phyloP scores from a whole-genome alignment of 2,113 vertebrate species.

The Caranx melampygus region DNA sequence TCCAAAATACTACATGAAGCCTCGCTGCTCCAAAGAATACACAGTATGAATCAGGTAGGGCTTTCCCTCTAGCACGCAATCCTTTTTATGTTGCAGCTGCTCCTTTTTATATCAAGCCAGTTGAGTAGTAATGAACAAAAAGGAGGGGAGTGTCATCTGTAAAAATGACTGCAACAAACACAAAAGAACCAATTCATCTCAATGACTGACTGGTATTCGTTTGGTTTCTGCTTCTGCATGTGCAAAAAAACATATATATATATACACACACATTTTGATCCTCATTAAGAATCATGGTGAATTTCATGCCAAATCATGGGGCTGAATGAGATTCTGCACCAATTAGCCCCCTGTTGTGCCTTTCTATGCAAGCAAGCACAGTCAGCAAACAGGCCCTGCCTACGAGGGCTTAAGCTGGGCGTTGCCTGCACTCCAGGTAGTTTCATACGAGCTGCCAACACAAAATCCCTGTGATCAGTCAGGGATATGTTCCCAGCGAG shows the following conservation, averaged over 20 bases:
- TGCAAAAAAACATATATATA: not conserved
- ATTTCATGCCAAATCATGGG: constrained; percentile 16
- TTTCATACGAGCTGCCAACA: constrained; percentile 28
- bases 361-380: constrained; percentile 10
- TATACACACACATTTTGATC: not conserved
- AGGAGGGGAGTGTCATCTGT: not conserved
- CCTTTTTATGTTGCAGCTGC: constrained; percentile 9
- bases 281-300: constrained; percentile 8
- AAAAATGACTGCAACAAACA: not conserved
- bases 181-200: not conserved
- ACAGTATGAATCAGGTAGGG: constrained; percentile 18
- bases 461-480: constrained; percentile 37
- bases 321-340: constrained; percentile 18
- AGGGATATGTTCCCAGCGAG: constrained; percentile 21
- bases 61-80: not conserved
- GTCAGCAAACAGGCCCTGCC: constrained; percentile 47
- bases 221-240: not conserved
- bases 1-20: not conserved
- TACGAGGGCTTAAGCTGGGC: constrained; percentile 10
- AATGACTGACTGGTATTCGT: not conserved
- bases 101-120: not conserved
- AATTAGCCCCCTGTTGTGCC: constrained; percentile 36
- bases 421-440: constrained; percentile 23
- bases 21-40: not conserved
- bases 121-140: not conserved